These are phyloP conservation scores for Elaphurus davidianus DNA, from an alignment of 2,113 vertebrate species.

Conservation along the genomic window DNA sequence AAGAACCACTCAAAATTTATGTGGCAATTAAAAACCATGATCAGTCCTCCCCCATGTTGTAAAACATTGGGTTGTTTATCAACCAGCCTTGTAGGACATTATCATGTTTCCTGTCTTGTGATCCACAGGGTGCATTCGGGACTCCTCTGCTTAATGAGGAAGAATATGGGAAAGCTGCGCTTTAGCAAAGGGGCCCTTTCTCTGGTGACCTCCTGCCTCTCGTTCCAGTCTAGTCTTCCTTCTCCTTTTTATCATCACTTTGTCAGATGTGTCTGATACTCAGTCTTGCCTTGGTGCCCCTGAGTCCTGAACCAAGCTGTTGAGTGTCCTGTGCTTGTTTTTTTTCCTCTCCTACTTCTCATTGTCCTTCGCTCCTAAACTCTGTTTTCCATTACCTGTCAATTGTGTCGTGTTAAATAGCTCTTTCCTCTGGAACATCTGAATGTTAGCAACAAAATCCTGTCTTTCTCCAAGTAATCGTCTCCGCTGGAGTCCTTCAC, in stretches of 20 bases:
- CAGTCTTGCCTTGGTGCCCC: neutral
- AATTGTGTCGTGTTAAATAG: neutral
- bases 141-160: neutral
- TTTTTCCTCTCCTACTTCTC: neutral
- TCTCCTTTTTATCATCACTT: neutral
- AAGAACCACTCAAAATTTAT: slow-evolving; percentile 16
- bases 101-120: neutral
- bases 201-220: neutral
- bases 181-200: neutral
- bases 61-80: neutral
- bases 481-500: neutral
- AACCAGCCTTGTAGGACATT: neutral
- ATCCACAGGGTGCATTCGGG: neutral
- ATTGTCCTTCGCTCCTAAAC: neutral
- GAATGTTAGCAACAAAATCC: neutral
- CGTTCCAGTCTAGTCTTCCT: neutral
- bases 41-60: neutral
- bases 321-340: neutral
- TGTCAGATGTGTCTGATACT: neutral
- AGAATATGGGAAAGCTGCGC: neutral
- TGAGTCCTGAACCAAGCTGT: neutral
- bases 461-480: neutral
- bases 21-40: neutral
- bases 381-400: neutral
- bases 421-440: neutral